Conservation (phyloP, 2,797 vertebrate species). For the Halcyon chelicuti region DNA sequence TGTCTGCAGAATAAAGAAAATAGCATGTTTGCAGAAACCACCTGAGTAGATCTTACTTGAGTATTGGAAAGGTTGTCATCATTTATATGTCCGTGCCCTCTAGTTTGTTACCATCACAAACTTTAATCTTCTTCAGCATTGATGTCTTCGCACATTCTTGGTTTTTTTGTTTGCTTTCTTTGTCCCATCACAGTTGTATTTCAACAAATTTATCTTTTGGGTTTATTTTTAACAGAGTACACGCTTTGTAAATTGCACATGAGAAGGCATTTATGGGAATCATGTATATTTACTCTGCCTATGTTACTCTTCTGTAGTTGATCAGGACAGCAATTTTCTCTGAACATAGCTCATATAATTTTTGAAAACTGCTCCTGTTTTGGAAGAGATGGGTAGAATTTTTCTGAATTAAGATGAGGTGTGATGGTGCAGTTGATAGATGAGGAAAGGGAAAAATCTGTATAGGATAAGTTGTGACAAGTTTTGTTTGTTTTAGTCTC, state of each 20-base stretch:
- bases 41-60: neutral
- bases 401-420: constrained; percentile 16
- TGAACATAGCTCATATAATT: neutral
- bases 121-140: neutral
- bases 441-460: neutral
- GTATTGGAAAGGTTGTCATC: neutral
- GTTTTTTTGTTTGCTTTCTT: neutral
- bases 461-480: neutral
- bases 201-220: neutral
- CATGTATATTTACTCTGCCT: neutral
- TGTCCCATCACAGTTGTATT: neutral
- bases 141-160: neutral
- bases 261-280: neutral
- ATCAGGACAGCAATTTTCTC: neutral
- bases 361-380: neutral
- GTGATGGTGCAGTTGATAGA: neutral
- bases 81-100: neutral
- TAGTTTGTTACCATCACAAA: neutral
- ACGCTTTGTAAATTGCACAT: neutral
- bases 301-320: neutral
- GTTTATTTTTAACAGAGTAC: neutral
- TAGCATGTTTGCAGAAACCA: neutral
- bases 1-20: neutral
- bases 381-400: constrained; percentile 5
- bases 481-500: neutral